Evolutionary conservation across 2,113 vertebrate genomes (phyloP).

Genomic region (Odontophorus gujanensis): DNA sequence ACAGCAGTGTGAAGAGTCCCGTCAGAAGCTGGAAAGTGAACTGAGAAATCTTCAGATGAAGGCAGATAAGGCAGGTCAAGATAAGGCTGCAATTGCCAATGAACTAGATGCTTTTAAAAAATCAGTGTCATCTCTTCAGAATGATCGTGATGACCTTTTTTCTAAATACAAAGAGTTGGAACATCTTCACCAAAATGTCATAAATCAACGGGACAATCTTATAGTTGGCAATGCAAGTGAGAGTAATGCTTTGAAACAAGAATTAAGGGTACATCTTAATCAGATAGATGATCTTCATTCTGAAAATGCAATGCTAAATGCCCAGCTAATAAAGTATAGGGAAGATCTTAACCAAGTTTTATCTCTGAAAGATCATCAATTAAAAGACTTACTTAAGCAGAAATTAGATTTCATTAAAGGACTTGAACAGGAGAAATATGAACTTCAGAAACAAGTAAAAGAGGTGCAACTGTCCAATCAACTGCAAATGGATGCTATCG

Average conservation of each 20-base stretch:
- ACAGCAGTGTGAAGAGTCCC: constrained; percentile 72
- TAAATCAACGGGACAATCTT: constrained; percentile 72
- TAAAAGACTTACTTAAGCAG: constrained; percentile 87
- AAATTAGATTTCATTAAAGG: constrained; percentile 85
- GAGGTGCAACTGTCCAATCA: constrained; percentile 68
- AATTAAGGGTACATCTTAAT: constrained; percentile 81
- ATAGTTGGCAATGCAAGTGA: constrained; percentile 69
- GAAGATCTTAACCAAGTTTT: constrained; percentile 90
- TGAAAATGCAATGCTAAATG: constrained; percentile 89
- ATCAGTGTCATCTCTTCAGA: constrained; percentile 84
- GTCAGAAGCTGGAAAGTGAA: constrained; percentile 72
- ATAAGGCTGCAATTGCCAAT: constrained; percentile 76
- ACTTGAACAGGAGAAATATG: constrained; percentile 81
- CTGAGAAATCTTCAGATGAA: constrained; percentile 76
- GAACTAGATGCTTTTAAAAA: constrained; percentile 84
- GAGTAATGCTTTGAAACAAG: constrained; percentile 79
- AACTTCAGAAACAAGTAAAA: constrained; percentile 75
- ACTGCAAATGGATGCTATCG: constrained; percentile 59
- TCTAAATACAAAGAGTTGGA: constrained; percentile 79
- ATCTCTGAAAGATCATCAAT: constrained; percentile 88
- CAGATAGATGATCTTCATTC: constrained; percentile 90
- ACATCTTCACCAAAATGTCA: constrained; percentile 64
- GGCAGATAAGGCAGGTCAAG: constrained; percentile 69
- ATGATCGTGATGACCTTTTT: constrained; percentile 81
- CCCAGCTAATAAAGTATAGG: constrained; percentile 87